Base-by-base conservation (phyloP, 2,113 vertebrate species). In the Elaphurus davidianus region DNA sequence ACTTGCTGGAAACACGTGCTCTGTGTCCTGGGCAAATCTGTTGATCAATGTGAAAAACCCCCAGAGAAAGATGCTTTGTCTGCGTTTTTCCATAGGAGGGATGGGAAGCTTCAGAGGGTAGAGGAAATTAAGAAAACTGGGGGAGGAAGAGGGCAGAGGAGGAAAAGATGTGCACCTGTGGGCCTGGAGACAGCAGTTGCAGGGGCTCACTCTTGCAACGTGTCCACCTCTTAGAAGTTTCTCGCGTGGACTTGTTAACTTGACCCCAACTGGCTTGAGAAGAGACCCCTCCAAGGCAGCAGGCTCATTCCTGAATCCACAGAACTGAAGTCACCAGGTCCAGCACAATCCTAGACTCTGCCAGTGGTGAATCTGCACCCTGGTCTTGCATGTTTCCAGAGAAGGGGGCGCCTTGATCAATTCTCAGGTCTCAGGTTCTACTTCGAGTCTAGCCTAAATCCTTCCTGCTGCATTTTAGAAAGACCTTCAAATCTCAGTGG, bases 261-360 rank as follows among this genome's bases (percentile, higher is more conserved):
- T 6, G 74, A 36, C 1, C 30, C n/a, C 27, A 4, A 59, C 30
- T 25, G 28, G 64, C 57, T 60, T 78, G 59, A 47, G 50, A 30
- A 55, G 55, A 86, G 71, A 62, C 84, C 3, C 27, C 17, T 57
- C 23, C 27, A 33, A 6, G 47, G 30, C 27, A 33, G 36, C 33
- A 74, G 16, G 16, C 7, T 54, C 25, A 15, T 28, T 33, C 50
- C 83, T 84, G 52, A 62, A 67, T 59, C 30, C 15, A 23, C 27
- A 76, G 74, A 8, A 11, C n/a, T 1, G 1, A 17, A 9, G n/a
- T 47, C 9, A 0, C 1, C 0, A 23, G 16, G 30, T 30, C 21
- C 10, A 19, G 9, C 10, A 9, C 30, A 13, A 25, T 71, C 59
- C 5, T 16, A 7, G 94, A n/a, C 27, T 7, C 17, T 5, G 6